Evolutionary conservation across 2,888 invertebrate genomes (phyloP), one percentile per base, ranked within the genome.

Genomic region (Tineola bisselliella): DNA sequence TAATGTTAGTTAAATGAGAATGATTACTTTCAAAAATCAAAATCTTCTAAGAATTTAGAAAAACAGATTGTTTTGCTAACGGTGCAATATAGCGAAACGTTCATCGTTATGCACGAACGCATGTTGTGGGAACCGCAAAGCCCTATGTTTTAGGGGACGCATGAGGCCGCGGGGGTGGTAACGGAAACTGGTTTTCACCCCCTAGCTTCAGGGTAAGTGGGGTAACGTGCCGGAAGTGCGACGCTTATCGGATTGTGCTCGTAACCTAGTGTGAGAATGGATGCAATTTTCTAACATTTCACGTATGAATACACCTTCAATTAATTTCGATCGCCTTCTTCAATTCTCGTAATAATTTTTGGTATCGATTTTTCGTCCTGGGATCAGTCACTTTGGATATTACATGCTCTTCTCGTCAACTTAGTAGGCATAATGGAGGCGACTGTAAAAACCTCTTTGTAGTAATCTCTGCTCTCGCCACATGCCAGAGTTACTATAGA

Each of bases 151-250:
- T 66, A 66, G 64, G 68, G 65, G 66, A 68, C 68, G 66, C 62
- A 64, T 66, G 68, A 62, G 66, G 64, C 68, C 67, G 71, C 63
- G 62, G 61, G 65, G 67, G 70, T 67, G 67, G 60, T 19, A 59
- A 56, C 66, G 66, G 58, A 33, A 44, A 43, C 52, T 25, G 38
- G 59, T 43, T 25, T 4, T 30, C 62, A 68, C 71, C 69, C 69
- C 70, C 66, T 69, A 65, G 65, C 63, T 62, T 30, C 62, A 62
- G 64, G 66, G 65, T 73, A 73, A 77, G 75, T 78, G 77, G 83
- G 82, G 80, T 74, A 77, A 74, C 72, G 68, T 75, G 75, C 83
- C 83, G 86, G 84, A 84, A 84, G 76, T 74, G 33, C 25, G 2
- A 72, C 78, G 79, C 13, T 60, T 76, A 75, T 75, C 75, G 77